Evolutionary conservation across 30 jellyfish, hydroid and myxozoan genomes (phyloP).

Genomic region (Calvadosia cruxmelitensis): DNA sequence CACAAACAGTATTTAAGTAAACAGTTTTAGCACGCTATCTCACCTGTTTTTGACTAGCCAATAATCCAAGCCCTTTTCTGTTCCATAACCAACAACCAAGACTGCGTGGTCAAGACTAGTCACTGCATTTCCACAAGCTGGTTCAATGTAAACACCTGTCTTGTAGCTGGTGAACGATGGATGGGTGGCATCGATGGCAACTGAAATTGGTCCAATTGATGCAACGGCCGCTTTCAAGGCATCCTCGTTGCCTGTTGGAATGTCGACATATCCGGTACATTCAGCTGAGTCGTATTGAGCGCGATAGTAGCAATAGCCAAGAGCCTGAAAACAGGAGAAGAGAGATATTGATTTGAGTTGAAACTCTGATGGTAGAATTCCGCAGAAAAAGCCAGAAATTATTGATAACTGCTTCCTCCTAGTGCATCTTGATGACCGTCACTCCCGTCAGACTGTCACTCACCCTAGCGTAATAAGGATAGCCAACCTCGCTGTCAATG

Average conservation of each 20-base stretch:
- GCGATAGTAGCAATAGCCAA: constrained; percentile 86
- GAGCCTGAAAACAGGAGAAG: constrained; percentile 30
- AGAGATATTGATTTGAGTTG: no score
- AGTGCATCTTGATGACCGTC: no score
- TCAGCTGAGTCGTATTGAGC: constrained; percentile 60
- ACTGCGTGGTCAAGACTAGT: constrained; percentile 92
- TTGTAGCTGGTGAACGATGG: constrained; percentile 71
- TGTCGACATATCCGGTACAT: constrained; percentile 71
- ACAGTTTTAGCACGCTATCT: no score
- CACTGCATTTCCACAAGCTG: constrained; percentile 75
- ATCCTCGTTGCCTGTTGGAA: constrained; percentile 87
- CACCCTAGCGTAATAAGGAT: constrained; percentile 96
- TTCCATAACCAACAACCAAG: constrained; percentile 96
- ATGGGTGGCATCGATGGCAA: constrained; percentile 94
- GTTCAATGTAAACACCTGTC: constrained; percentile 82
- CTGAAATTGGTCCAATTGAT: constrained; percentile 94
- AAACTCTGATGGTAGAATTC: neutral
- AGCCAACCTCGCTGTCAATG: constrained; percentile 77
- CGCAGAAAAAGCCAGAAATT: neutral
- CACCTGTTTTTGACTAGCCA: constrained; percentile 98
- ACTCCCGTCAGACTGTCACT: no score
- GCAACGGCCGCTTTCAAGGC: constrained; percentile 88
- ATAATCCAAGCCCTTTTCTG: constrained; percentile 74
- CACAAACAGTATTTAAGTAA: no score
- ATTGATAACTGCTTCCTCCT: neutral